phyloP scores from a whole-genome alignment of 2,797 vertebrate species.

The Platyrinchus mystaceus region DNA sequence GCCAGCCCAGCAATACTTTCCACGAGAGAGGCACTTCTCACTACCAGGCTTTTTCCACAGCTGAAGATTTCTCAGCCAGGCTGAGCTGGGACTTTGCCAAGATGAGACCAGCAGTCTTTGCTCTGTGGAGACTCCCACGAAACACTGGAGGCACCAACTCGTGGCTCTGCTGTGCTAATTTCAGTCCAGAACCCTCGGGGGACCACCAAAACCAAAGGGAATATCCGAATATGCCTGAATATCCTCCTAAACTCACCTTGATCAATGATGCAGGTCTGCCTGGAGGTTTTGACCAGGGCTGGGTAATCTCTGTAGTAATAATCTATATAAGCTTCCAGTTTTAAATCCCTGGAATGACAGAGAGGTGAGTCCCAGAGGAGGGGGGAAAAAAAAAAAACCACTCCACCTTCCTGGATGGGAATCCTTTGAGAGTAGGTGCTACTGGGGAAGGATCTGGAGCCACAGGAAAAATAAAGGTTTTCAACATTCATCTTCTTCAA shows the following conservation, averaged over 20 bases:
- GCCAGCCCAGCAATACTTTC: background rate
- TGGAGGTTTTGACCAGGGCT: conserved; percentile 84
- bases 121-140: background rate
- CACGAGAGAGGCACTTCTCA: background rate
- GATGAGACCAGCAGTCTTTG: background rate
- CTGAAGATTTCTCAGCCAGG: background rate
- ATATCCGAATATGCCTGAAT: background rate
- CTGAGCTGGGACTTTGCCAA: background rate
- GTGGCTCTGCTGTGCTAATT: background rate
- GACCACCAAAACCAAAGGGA: background rate
- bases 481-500: background rate
- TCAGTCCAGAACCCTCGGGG: background rate
- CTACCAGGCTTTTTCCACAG: background rate
- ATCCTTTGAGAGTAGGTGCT: background rate
- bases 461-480: background rate
- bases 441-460: background rate
- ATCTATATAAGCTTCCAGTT: conserved; percentile 89
- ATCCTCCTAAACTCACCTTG: conserved; percentile 78
- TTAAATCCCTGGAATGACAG: conserved; percentile 86
- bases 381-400: background rate
- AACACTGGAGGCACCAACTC: background rate
- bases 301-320: conserved; percentile 96
- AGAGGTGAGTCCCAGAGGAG: background rate
- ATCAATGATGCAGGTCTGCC: conserved; percentile 85
- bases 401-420: background rate